These are phyloP conservation scores for Oxycera nigricornis DNA, from an alignment of 2,888 invertebrate species.

Conservation along the genomic window DNA sequence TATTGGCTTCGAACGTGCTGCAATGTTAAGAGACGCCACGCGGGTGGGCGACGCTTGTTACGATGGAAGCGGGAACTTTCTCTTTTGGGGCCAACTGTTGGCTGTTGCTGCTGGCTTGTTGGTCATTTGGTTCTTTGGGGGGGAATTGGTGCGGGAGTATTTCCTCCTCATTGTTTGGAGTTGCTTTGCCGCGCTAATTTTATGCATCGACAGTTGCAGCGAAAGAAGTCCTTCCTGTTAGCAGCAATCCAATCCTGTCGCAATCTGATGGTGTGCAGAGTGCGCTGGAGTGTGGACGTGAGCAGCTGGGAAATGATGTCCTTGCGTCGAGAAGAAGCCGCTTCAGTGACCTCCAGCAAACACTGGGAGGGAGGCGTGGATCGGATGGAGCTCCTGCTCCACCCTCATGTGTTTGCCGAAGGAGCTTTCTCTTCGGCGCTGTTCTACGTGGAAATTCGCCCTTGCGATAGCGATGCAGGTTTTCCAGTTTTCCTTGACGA, in stretches of 20 bases:
- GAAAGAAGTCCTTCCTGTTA: not conserved
- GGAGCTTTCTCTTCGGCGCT: constrained; percentile 25
- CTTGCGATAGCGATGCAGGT: constrained; percentile 24
- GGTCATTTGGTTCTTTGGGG: not conserved
- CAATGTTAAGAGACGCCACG: not conserved
- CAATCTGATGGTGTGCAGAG: not conserved
- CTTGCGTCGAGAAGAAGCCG: not conserved
- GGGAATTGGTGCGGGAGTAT: constrained; percentile 20
- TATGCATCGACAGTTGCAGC: not conserved
- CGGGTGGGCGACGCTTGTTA: not conserved
- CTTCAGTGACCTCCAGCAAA: not conserved
- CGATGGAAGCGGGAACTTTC: not conserved
- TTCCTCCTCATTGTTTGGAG: constrained; percentile 2
- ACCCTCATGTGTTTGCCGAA: not conserved
- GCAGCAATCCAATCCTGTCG: not conserved
- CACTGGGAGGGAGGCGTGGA: not conserved
- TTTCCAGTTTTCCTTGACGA: constrained; percentile 34
- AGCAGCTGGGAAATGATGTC: not conserved
- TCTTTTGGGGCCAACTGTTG: not conserved
- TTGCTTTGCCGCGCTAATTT: not conserved
- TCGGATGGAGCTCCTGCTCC: constrained; percentile 19
- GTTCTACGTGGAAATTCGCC: constrained; percentile 13
- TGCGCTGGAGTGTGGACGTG: not conserved
- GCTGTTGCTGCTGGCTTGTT: not conserved
- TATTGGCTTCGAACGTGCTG: not conserved